A percentile compares a stretch with the other conserved stretches of the same genome.
These are phyloP conservation scores for Stomorhina lunata DNA, from an alignment of 2,888 invertebrate species.

Conservation along the genomic window DNA sequence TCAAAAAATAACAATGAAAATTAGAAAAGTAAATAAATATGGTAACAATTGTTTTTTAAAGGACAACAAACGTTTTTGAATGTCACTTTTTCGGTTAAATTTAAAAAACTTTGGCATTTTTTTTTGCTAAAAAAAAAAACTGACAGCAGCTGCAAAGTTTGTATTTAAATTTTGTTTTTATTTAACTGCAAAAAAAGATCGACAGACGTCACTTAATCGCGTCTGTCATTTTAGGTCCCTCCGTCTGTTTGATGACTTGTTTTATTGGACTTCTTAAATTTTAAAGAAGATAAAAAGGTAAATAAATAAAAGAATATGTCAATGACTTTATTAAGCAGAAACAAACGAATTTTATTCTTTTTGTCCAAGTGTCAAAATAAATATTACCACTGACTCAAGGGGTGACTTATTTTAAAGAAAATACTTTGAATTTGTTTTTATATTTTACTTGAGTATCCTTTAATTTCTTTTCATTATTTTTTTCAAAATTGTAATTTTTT, in stretches of 20 bases:
- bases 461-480: neutral
- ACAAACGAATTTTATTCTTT: neutral
- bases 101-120: neutral
- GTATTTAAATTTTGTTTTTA: neutral
- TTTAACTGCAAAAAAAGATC: neutral
- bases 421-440: neutral
- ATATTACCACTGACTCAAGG: neutral
- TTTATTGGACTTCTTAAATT: neutral
- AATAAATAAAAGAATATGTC: neutral
- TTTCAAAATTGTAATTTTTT: neutral
- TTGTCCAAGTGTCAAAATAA: neutral
- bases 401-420: neutral
- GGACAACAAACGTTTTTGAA: neutral
- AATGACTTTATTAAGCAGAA: conserved; percentile 8
- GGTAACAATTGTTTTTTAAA: neutral
- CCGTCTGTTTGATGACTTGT: neutral
- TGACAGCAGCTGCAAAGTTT: neutral
- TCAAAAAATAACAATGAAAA: neutral
- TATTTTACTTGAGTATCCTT: neutral
- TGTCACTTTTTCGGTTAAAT: neutral
- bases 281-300: neutral
- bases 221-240: neutral
- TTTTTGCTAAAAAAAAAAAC: neutral
- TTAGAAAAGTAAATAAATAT: neutral
- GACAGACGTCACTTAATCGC: neutral